phyloP scores from a whole-genome alignment of 1,140 invertebrate species.

The Acromyrmex echinatior region DNA sequence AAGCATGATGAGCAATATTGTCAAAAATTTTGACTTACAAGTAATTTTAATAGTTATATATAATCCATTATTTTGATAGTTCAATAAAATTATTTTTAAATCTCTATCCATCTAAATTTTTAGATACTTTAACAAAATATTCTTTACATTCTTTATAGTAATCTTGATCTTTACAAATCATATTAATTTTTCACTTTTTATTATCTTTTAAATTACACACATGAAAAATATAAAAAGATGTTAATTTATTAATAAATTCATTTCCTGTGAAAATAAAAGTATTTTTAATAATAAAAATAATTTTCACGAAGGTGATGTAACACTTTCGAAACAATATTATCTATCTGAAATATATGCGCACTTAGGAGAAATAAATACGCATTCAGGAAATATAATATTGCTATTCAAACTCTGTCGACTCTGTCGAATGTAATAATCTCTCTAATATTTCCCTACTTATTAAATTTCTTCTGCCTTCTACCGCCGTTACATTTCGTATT shows the following conservation, averaged over 20 bases:
- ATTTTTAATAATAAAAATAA: not conserved
- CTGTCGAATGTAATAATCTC: not conserved
- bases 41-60: too few species aligned
- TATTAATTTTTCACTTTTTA: not conserved
- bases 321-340: not conserved
- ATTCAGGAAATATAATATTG: conserved; percentile 11
- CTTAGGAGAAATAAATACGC: not conserved
- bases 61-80: too few species aligned
- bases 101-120: too few species aligned
- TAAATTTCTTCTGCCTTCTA: conserved; percentile 25
- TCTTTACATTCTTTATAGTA: too few species aligned
- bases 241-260: not conserved
- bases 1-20: too few species aligned
- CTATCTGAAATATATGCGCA: not conserved
- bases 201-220: not conserved
- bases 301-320: not conserved
- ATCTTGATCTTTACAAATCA: not conserved
- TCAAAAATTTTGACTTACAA: too few species aligned
- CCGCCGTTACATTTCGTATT: not conserved
- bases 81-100: too few species aligned
- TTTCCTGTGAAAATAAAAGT: not conserved
- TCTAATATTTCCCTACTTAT: not conserved
- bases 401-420: not conserved
- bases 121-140: too few species aligned
- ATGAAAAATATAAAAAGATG: not conserved